Percentiles rank a stretch among this genome's conserved stretches.
These are phyloP conservation scores for Ryuthela nishihirai DNA, from an alignment of 2,888 invertebrate species.

Conservation along the genomic window DNA sequence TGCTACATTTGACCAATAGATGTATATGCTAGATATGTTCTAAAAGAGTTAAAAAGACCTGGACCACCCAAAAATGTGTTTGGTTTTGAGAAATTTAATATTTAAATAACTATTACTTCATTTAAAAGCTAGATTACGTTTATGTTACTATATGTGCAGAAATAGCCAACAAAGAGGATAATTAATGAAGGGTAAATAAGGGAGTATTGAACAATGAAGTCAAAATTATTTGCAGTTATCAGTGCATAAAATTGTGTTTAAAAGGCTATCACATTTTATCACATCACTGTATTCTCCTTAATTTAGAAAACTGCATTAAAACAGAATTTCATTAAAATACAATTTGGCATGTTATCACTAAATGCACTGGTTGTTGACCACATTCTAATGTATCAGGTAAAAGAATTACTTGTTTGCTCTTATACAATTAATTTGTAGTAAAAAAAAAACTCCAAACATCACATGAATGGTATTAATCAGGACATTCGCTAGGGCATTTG, in stretches of 20 bases:
- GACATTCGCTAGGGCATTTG: no score
- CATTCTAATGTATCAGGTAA: not conserved
- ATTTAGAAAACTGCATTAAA: constrained; percentile 37
- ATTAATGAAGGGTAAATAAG: constrained; percentile 33
- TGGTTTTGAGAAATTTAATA: no score
- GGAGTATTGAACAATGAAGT: constrained; percentile 32
- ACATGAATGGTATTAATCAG: no score
- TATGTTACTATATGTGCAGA: no score
- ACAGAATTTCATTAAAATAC: constrained; percentile 33
- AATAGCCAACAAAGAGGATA: no score
- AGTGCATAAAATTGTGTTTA: constrained; percentile 37
- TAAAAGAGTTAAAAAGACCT: no score
- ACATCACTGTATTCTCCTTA: constrained; percentile 37
- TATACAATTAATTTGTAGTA: not conserved
- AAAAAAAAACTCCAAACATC: not conserved
- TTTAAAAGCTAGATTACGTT: no score
- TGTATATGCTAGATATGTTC: no score
- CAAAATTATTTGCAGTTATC: constrained; percentile 37
- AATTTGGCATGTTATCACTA: constrained; percentile 39
- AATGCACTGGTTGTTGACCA: constrained; percentile 21
- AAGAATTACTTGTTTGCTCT: not conserved
- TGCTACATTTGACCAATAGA: no score
- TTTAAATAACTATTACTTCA: no score
- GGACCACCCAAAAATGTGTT: no score
- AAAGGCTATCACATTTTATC: constrained; percentile 38